These are phyloP conservation scores for Empis stercorea DNA, from an alignment of 2,888 invertebrate genomes.

Conservation along the genomic window DNA sequence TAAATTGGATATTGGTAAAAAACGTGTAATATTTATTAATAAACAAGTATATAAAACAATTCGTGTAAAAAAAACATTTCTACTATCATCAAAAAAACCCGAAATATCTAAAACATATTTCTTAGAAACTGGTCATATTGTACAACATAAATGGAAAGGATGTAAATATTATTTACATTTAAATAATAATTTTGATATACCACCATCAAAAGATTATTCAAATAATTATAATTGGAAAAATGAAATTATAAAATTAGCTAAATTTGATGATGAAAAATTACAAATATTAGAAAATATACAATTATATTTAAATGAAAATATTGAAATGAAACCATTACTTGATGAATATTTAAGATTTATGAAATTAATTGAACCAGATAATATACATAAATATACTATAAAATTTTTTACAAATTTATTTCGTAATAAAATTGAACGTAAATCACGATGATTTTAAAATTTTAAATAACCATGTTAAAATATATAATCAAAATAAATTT, in stretches of 20 bases:
- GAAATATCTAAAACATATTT: conserved; percentile 9
- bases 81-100: not conserved
- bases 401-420: conserved; percentile 10
- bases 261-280: conserved; percentile 8
- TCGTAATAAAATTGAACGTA: not conserved
- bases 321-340: conserved; percentile 7
- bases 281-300: conserved; percentile 2
- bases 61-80: conserved; percentile 5
- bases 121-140: conserved; percentile 8
- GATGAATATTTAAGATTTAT: conserved; percentile 9
- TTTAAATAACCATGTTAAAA: too few species aligned
- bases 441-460: too few species aligned
- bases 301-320: conserved; percentile 8
- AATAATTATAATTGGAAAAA: conserved; percentile 6
- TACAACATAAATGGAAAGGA: conserved; percentile 8
- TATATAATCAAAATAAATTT: too few species aligned
- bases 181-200: not conserved
- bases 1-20: conserved; percentile 6
- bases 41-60: conserved; percentile 4
- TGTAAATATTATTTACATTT: conserved; percentile 9
- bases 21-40: conserved; percentile 4
- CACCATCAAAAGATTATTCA: too few species aligned
- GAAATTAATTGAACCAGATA: conserved; percentile 6
- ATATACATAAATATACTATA: conserved; percentile 9
- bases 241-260: conserved; percentile 7